Base-by-base conservation (phyloP, 2,797 vertebrate species). In the Dryobates pubescens region DNA sequence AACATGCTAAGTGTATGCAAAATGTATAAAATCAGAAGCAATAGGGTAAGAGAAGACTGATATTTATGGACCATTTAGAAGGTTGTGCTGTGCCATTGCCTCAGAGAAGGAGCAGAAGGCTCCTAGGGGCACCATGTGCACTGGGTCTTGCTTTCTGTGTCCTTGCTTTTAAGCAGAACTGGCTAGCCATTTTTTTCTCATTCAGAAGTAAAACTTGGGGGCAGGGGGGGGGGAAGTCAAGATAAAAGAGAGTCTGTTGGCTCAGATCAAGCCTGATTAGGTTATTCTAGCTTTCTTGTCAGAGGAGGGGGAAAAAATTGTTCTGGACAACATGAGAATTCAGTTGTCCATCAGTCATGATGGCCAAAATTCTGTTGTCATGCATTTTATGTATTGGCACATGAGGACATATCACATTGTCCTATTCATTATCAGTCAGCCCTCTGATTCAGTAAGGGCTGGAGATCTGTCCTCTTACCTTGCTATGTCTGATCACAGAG, bases 81-180 rank as follows among this genome's bases (percentile, higher is more conserved):
- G 45, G 26, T 32, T 68, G 23, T 17, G 12, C 13, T 43, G 13
- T 30, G 27, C 56, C 3, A 2, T 22, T 81, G 63, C 36, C 47
- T 74, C 29, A 32, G 59, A 17, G 15, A 88, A 29, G 23, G 71
- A 57, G 30, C 30, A 68, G 16, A n/a, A 43, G 13, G 3, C 29
- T 90, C 43, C 41, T 58, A 0, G 0, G 81, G 67, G 47, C 17
- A 36, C 11, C 26, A 9, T 0, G 0, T 13, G 15, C 53, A 10
- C 32, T 30, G 23, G 38, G 22, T 61, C 2, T 1, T 36, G 19
- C 15, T 75, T 67, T 27, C 5, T 53, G n/a, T 34, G 57, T 64
- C 64, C n/a, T 64, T 63, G 12, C 45, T 71, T 56, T 3, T 38
- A 58, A 65, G 38, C 18, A 76, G 36, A 82, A 22, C 3, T 65